Conservation (phyloP, 2,888 invertebrate species). For the Bombylius major region DNA sequence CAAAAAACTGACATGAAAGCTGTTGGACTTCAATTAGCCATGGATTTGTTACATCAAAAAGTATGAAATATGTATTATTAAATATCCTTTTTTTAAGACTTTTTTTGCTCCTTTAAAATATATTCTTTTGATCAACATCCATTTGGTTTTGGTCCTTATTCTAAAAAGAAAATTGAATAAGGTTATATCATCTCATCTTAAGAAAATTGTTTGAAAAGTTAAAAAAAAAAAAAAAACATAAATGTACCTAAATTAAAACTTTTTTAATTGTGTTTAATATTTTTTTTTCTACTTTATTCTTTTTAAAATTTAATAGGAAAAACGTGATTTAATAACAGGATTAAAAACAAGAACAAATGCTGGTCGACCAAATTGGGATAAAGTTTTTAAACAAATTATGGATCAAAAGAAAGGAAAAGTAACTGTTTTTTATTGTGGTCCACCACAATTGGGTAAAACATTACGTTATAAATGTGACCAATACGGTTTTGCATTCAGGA, state of each 20-base stretch:
- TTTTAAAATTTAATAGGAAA: slow-evolving; percentile 49
- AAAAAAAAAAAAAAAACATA: too few species aligned
- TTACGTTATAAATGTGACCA: slow-evolving; percentile 77
- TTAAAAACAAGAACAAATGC: slow-evolving; percentile 87
- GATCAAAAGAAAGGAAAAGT: slow-evolving; percentile 81
- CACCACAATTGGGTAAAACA: slow-evolving; percentile 68
- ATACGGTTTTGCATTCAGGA: slow-evolving; percentile 77
- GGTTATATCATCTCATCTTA: too few species aligned
- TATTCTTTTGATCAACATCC: too few species aligned
- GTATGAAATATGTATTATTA: slow-evolving; percentile 37
- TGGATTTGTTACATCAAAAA: slow-evolving; percentile 83
- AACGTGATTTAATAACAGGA: slow-evolving; percentile 84
- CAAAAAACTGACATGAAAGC: slow-evolving; percentile 91
- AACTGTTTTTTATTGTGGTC: slow-evolving; percentile 91
- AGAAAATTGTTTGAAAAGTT: too few species aligned
- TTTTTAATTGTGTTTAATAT: not conserved
- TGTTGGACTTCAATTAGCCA: slow-evolving; percentile 77
- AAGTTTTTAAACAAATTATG: slow-evolving; percentile 76
- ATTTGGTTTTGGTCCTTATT: too few species aligned
- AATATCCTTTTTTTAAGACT: not conserved
- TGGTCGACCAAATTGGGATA: slow-evolving; percentile 90
- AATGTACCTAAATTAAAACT: too few species aligned
- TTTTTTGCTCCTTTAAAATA: too few species aligned
- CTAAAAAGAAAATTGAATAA: too few species aligned
- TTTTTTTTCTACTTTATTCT: slow-evolving; percentile 24